Conservation (phyloP, 2,113 vertebrate species). For the Xenus cinereus region DNA sequence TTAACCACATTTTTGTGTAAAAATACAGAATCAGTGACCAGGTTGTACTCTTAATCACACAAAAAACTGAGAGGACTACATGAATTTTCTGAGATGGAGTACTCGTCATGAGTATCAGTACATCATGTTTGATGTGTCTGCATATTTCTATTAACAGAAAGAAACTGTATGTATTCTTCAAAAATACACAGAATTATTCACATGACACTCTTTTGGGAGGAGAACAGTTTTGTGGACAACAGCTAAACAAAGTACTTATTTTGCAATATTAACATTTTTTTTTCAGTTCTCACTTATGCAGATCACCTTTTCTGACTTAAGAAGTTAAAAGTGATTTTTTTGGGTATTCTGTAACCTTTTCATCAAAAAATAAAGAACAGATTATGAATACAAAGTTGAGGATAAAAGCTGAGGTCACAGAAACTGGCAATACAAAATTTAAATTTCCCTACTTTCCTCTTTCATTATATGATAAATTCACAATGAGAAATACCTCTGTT, state of each 20-base stretch:
- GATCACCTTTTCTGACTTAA: background rate
- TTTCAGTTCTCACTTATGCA: background rate
- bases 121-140: background rate
- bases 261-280: background rate
- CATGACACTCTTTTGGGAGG: background rate
- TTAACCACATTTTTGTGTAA: background rate
- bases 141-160: background rate
- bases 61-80: background rate
- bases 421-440: background rate
- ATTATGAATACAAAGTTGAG: background rate
- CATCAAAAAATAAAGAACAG: background rate
- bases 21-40: background rate
- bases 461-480: background rate
- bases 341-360: background rate
- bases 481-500: background rate
- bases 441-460: background rate
- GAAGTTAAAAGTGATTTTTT: background rate
- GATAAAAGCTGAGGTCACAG: background rate
- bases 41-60: background rate
- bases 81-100: background rate
- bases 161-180: background rate
- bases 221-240: background rate
- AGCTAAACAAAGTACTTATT: background rate
- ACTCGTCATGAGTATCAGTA: background rate
- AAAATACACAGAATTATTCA: background rate